Percentiles rank a stretch among this genome's conserved stretches.
phyloP scores from a whole-genome alignment of 2,888 invertebrate genomes.

The Pheosia gnoma region DNA sequence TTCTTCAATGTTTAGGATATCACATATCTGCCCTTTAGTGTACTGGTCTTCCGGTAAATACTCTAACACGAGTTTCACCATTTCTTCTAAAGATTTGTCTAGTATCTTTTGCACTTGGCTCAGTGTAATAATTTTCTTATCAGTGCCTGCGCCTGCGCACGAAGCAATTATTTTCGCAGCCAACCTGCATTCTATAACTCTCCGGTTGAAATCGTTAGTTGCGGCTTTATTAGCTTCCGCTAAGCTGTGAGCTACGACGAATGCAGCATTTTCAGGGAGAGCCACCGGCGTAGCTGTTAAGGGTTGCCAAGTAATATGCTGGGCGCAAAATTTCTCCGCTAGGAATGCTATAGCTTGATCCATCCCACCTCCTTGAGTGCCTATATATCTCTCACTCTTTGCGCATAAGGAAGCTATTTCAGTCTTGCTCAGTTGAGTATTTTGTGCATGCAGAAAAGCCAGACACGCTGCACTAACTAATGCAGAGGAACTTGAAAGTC shows the following conservation, averaged over 20 bases:
- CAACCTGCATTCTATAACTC: constrained; percentile 97
- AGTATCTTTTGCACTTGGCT: constrained; percentile 89
- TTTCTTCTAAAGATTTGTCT: constrained; percentile 85
- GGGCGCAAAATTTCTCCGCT: constrained; percentile 92
- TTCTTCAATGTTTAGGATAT: constrained; percentile 83
- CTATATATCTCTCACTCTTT: constrained; percentile 95
- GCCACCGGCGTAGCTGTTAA: constrained; percentile 89
- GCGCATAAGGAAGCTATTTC: constrained; percentile 95
- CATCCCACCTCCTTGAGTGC: constrained; percentile 99
- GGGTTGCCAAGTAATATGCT: constrained; percentile 97
- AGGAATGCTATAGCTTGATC: constrained; percentile 99
- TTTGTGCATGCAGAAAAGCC: constrained; percentile 86
- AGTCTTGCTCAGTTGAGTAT: constrained; percentile 72
- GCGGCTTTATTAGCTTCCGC: constrained; percentile 97
- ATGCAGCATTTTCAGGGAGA: constrained; percentile 92
- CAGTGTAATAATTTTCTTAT: constrained; percentile 87
- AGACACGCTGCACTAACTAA: constrained; percentile 97
- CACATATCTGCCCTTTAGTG: constrained; percentile 86
- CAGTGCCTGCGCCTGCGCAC: constrained; percentile 68
- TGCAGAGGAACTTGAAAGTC: constrained; percentile 98
- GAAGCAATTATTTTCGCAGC: constrained; percentile 90
- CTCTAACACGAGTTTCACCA: constrained; percentile 87
- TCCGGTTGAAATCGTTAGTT: constrained; percentile 93
- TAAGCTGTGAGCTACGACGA: constrained; percentile 97
- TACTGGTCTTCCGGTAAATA: constrained; percentile 87